Evolutionary conservation across 2,888 invertebrate genomes (phyloP), one percentile per base, ranked within the genome.

Genomic region (Drosophila mettleri): DNA sequence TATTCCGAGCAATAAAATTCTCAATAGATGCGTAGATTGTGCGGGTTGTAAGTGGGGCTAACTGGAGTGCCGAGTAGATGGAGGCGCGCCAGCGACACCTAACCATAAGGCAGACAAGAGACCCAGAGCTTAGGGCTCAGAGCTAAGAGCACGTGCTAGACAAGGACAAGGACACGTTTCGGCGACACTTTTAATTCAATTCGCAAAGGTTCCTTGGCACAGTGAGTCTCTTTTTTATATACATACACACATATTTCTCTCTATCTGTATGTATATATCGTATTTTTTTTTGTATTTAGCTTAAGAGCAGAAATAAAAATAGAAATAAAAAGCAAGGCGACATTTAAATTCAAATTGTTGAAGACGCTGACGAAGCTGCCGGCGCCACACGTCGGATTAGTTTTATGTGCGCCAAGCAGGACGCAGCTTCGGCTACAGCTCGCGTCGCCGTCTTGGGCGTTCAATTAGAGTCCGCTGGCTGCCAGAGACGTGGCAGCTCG

Each of bases 331-430:
- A 63, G 59, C 62, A 60, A 71, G 76, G 77, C 77, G 79, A 88
- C 89, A 86, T 86, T 85, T 88, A 88, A 86, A 86, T 86, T 86
- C 89, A 86, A 88, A 86, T 85, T 75, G 86, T 84, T 72, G 41
- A 88, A 86, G 84, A 83, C 81, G 87, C 80, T 83, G 84, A 78
- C 81, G 81, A 84, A 77, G 85, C 67, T 74, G 81, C 58, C 70
- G 88, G 79, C 83, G 89, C 86, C 89, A 90, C 90, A 90, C 89
- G 90, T 90, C 89, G 90, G 90, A 90, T 90, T 90, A 90, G 84
- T 90, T 90, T 90, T 89, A 89, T 89, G 86, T 77, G 70, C 73
- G 70, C 75, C 72, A 68, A 72, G 77, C 72, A 66, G 69, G 73
- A 76, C 68, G n/a, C 48, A 43, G 38, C 27, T 43, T 22, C 45